Evolutionary conservation across 2,797 vertebrate species (phyloP).

Genomic region (Dryobates pubescens): DNA sequence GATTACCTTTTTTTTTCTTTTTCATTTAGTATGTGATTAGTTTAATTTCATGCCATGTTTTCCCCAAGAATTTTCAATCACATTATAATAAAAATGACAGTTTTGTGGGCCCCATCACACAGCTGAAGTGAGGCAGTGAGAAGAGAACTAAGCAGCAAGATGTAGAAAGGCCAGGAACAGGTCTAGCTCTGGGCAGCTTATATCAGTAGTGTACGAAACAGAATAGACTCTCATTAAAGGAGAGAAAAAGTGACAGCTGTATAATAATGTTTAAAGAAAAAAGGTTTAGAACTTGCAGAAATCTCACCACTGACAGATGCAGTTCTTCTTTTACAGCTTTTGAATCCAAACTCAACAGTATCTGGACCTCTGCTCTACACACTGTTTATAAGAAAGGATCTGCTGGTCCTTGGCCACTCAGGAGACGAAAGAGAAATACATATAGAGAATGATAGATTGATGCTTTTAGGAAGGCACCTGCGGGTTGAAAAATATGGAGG

Average conservation of each 20-base stretch:
- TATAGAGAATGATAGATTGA: not conserved
- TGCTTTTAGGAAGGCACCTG: not conserved
- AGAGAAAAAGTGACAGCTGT: not conserved
- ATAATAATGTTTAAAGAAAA: not conserved
- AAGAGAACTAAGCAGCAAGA: not conserved
- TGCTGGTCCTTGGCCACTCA: not conserved
- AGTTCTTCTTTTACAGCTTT: not conserved
- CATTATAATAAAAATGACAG: not conserved
- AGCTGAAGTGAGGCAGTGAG: not conserved
- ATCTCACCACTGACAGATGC: not conserved
- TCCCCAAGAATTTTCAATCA: not conserved
- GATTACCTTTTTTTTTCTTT: no score
- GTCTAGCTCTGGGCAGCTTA: not conserved
- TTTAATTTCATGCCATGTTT: not conserved
- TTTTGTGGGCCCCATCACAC: not conserved
- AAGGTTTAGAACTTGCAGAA: not conserved
- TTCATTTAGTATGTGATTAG: no score
- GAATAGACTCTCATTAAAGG: not conserved
- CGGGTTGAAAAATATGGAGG: not conserved
- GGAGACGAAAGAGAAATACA: constrained; percentile 24
- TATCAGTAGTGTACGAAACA: not conserved
- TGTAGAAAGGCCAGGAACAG: not conserved
- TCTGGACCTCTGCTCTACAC: not conserved
- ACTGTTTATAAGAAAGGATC: not conserved
- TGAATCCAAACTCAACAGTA: not conserved